Conservation (phyloP, 2,888 invertebrate genomes). For the Apoda limacodes region DNA sequence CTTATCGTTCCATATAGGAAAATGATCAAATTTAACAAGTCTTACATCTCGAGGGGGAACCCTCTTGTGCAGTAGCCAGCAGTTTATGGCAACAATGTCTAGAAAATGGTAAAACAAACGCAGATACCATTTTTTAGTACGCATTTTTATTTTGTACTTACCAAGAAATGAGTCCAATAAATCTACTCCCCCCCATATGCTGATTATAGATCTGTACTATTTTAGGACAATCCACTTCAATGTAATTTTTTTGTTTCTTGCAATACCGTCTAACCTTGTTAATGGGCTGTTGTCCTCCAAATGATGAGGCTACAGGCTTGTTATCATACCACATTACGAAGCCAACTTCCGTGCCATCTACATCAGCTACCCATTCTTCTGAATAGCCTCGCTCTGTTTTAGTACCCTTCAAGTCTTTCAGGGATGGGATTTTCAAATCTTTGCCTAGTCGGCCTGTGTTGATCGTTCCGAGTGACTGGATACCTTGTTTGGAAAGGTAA, state of each 20-base stretch:
- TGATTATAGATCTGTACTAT: too few relatives aligned
- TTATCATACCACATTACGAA: constrained; percentile 17
- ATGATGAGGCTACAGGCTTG: constrained; percentile 17
- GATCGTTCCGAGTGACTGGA: constrained; percentile 13
- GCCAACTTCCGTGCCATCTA: constrained; percentile 4
- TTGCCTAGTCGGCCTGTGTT: constrained; percentile 15
- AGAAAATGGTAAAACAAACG: constrained; percentile 18
- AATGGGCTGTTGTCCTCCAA: constrained; percentile 15
- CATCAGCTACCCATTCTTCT: constrained; percentile 17
- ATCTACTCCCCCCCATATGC: constrained; percentile 18
- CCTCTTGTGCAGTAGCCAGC: too few relatives aligned
- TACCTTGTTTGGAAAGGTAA: constrained; percentile 15
- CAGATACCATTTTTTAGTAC: constrained; percentile 16
- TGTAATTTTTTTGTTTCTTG: constrained; percentile 17
- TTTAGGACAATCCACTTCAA: too few relatives aligned
- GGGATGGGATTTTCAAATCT: constrained; percentile 13
- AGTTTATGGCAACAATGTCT: too few relatives aligned
- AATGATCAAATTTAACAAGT: too few relatives aligned
- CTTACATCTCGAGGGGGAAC: too few relatives aligned
- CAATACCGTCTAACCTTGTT: constrained; percentile 10
- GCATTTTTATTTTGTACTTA: constrained; percentile 15
- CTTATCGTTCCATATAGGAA: too few relatives aligned
- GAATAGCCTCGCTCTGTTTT: constrained; percentile 12
- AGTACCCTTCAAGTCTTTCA: constrained; percentile 12
- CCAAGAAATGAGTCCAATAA: constrained; percentile 15